Evolutionary conservation across 2,113 vertebrate species (phyloP).

Genomic region (Electrona antarctica): DNA sequence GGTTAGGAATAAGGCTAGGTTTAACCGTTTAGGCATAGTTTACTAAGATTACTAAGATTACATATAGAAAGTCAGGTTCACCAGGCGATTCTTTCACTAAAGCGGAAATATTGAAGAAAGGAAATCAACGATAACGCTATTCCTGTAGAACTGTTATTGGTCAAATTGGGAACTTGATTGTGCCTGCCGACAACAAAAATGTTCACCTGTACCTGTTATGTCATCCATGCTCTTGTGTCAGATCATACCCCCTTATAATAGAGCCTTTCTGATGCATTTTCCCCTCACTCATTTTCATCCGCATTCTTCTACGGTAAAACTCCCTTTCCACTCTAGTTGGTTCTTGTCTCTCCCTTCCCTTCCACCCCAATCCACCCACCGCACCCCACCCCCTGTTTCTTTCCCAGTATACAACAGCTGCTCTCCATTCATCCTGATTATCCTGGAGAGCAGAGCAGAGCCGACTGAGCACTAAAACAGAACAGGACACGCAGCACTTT

Average conservation of each 20-base stretch:
- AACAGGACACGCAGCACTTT: conserved; percentile 56
- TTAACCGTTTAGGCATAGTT: too few species aligned
- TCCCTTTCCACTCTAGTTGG: background rate
- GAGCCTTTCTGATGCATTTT: conserved; percentile 41
- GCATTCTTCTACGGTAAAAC: conserved; percentile 63
- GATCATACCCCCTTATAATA: background rate
- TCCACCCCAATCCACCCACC: background rate
- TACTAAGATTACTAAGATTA: too few species aligned
- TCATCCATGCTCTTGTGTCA: background rate
- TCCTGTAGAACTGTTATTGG: too few species aligned
- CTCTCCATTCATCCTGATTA: conserved; percentile 71
- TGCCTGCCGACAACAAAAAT: background rate
- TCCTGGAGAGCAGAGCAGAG: conserved; percentile 60
- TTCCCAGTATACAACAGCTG: conserved; percentile 55
- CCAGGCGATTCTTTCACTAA: too few species aligned
- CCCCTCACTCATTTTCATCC: conserved; percentile 54
- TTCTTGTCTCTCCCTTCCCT: conserved; percentile 7
- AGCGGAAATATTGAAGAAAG: too few species aligned
- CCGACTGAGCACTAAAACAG: conserved; percentile 41
- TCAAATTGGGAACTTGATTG: too few species aligned
- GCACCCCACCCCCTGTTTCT: background rate
- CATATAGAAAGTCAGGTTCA: too few species aligned
- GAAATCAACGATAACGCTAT: too few species aligned
- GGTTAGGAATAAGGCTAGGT: too few species aligned
- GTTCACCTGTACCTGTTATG: conserved; percentile 11